Evolutionary conservation across 2,888 invertebrate species (phyloP), one percentile per base, ranked within the genome.

Genomic region (Muschampia plurimacula): DNA sequence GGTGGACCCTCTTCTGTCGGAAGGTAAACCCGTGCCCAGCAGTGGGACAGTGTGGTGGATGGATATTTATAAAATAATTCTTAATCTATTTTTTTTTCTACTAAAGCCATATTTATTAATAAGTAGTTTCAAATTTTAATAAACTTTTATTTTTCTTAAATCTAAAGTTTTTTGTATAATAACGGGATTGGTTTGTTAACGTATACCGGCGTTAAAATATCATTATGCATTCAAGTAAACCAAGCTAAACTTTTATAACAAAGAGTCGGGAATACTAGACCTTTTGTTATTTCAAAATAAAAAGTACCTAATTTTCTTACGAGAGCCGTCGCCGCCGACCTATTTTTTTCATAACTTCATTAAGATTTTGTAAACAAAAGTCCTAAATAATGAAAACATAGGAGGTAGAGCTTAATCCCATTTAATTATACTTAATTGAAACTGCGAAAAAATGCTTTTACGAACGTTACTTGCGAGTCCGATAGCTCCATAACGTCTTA

Each of bases 371-470:
- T 49, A 60, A 44, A 60, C 60, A 60, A 60, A 46, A 60, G n/a
- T 15, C 44, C 57, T 44, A 15, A 64, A 55, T 70, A 65, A 65
- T 59, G 59, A 59, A 57, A 70, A 65, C 22, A 15, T 49, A 39
- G 36, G 22, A 57, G 64, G 69, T 46, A n/a, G 22, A 4, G 44
- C 36, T 57, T 65, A 46, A 70, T 70, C 64, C 46, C 70, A 39
- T 12, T 44, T 57, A 70, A 70, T 70, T 70, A 70, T 57, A 57
- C 57, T 28, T n/a, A 57, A 70, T 65, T 57, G 39, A 63, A 63
- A 69, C 63, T 64, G 57, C 28, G 39, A 9, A 52, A 69, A 63
- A 69, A 60, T 36, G 36, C 36, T 62, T 15, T 52, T 28, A 22
- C 46, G 22, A 52, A 66, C n/a, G 10, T 8, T 55, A 66, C 44